These are phyloP conservation scores for Leptinotarsa defecta DNA, from an alignment of 1,140 invertebrate genomes.

Conservation along the genomic window DNA sequence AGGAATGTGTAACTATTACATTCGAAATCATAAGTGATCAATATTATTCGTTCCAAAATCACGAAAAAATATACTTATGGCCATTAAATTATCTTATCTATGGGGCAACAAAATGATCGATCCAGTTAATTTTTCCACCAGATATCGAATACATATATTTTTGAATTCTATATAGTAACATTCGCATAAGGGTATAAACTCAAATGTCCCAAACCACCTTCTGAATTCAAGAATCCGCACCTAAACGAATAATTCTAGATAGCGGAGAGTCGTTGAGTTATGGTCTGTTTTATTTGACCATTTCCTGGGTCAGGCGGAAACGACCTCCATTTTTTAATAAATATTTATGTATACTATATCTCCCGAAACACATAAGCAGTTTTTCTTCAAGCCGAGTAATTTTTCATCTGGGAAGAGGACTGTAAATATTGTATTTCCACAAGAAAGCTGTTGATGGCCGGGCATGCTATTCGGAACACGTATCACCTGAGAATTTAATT, in stretches of 20 bases:
- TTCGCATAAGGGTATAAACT: too few species aligned
- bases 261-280: constrained; percentile 7
- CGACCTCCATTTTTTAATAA: constrained; percentile 11
- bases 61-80: too few species aligned
- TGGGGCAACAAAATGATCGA: too few species aligned
- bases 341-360: constrained; percentile 17
- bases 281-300: constrained; percentile 15
- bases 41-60: too few species aligned
- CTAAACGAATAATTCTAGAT: background rate
- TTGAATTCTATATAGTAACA: too few species aligned
- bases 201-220: background rate
- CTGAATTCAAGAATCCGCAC: constrained; percentile 2
- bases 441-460: background rate
- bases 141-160: too few species aligned
- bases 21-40: too few species aligned
- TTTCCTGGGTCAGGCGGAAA: constrained; percentile 20
- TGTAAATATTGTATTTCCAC: background rate
- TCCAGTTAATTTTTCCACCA: too few species aligned
- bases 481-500: too few species aligned
- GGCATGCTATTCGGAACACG: too few species aligned
- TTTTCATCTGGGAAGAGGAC: constrained; percentile 11
- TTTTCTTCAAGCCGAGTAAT: constrained; percentile 4
- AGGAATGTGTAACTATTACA: too few species aligned
- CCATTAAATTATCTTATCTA: too few species aligned
- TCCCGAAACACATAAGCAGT: constrained; percentile 1